Conservation (phyloP, 2,113 vertebrate genomes). For the Columba livia region DNA sequence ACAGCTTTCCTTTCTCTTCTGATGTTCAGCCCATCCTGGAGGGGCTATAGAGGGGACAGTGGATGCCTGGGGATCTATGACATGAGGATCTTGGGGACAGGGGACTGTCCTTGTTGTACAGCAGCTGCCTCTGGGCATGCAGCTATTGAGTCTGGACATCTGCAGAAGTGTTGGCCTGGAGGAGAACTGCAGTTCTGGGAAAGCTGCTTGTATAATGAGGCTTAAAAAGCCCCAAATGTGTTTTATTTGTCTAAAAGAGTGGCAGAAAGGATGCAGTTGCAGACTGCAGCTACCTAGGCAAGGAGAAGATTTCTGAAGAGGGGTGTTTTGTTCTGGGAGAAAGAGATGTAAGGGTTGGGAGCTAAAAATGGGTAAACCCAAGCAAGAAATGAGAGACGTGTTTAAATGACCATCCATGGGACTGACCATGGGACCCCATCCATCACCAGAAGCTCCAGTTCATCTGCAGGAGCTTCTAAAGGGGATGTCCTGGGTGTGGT, state of each 20-base stretch:
- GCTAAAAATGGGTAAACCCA: not conserved
- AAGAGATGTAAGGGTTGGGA: not conserved
- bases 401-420: not conserved
- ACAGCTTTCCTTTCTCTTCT: not conserved
- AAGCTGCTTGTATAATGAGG: not conserved
- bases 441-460: not conserved
- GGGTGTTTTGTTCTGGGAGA: not conserved
- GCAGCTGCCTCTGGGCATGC: not conserved
- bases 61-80: not conserved
- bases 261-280: not conserved
- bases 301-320: not conserved
- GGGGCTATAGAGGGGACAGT: not conserved
- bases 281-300: not conserved
- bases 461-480: not conserved
- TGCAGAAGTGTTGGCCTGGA: not conserved
- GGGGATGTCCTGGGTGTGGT: not conserved
- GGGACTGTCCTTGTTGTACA: rapidly evolving
- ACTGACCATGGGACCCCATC: not conserved
- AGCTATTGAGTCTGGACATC: not conserved
- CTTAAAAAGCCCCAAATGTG: not conserved
- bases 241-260: not conserved
- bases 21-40: not conserved
- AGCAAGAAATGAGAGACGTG: not conserved
- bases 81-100: not conserved
- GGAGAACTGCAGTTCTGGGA: not conserved